phyloP scores from a whole-genome alignment of 2,113 vertebrate species.

The Mirounga angustirostris region DNA sequence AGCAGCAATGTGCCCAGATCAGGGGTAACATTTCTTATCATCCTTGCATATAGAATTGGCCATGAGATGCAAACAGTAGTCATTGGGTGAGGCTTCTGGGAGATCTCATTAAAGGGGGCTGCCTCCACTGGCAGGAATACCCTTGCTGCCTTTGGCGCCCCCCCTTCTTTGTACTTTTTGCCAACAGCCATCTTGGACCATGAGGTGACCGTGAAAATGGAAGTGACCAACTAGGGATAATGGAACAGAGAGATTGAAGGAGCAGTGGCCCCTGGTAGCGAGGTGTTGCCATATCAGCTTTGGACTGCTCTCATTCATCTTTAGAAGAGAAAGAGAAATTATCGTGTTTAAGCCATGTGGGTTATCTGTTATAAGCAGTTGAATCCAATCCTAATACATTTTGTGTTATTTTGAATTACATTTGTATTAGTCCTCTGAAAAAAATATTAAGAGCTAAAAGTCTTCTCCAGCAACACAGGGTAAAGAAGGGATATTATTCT shows the following conservation, averaged over 20 bases:
- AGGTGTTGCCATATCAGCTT: not conserved
- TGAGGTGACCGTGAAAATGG: not conserved
- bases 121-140: not conserved
- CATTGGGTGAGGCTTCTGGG: not conserved
- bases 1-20: not conserved
- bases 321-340: not conserved
- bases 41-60: not conserved
- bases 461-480: not conserved
- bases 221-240: not conserved
- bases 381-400: not conserved
- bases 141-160: not conserved
- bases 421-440: not conserved
- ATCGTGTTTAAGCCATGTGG: not conserved
- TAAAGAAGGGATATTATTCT: not conserved
- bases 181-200: not conserved
- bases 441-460: not conserved
- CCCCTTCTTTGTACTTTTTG: not conserved
- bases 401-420: not conserved
- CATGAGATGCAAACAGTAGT: not conserved
- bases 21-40: not conserved
- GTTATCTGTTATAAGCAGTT: not conserved
- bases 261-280: not conserved
- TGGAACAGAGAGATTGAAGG: not conserved
- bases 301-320: not conserved
- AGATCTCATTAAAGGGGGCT: not conserved